A percentile compares a stretch with the other conserved stretches of the same genome.
phyloP scores from a whole-genome alignment of 2,888 invertebrate genomes.

The Gari tellinella region DNA sequence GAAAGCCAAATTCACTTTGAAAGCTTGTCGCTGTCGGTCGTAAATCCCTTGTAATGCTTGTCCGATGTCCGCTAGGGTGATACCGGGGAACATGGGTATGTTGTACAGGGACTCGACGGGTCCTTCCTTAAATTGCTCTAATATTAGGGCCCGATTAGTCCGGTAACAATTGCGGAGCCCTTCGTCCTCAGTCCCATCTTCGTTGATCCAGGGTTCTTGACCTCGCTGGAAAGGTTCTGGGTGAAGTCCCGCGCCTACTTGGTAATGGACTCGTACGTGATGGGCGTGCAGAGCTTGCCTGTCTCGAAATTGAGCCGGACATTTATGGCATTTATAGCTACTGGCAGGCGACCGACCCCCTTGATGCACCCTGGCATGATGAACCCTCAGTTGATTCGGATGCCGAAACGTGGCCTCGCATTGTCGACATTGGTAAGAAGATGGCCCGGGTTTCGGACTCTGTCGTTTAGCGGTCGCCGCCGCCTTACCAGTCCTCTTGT shows the following conservation, averaged over 20 bases:
- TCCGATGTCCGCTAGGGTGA: constrained; percentile 26
- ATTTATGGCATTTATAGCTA: constrained; percentile 22
- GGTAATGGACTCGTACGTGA: constrained; percentile 15
- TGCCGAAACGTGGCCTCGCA: no score
- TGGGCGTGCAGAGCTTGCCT: constrained; percentile 19
- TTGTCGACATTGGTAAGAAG: constrained; percentile 6
- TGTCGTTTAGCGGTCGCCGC: no score
- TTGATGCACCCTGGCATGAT: no score
- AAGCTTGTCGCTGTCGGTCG: constrained; percentile 13
- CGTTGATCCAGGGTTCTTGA: constrained; percentile 24
- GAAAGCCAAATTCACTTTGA: constrained; percentile 29
- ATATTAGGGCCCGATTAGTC: constrained; percentile 23
- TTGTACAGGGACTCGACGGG: constrained; percentile 34
- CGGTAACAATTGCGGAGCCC: constrained; percentile 29
- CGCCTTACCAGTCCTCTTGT: no score
- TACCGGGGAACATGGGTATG: constrained; percentile 28
- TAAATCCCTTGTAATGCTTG: constrained; percentile 29
- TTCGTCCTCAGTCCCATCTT: constrained; percentile 16
- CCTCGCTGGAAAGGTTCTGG: constrained; percentile 17
- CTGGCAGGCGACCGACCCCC: no score
- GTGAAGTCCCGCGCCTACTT: constrained; percentile 19
- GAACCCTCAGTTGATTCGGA: no score
- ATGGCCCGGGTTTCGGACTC: no score
- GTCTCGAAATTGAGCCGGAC: constrained; percentile 16
- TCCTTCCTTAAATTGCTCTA: constrained; percentile 21